A percentile compares a stretch with the other conserved stretches of the same genome.
Conservation (phyloP, 2,888 invertebrate species). For the Osmoderma eremita region DNA sequence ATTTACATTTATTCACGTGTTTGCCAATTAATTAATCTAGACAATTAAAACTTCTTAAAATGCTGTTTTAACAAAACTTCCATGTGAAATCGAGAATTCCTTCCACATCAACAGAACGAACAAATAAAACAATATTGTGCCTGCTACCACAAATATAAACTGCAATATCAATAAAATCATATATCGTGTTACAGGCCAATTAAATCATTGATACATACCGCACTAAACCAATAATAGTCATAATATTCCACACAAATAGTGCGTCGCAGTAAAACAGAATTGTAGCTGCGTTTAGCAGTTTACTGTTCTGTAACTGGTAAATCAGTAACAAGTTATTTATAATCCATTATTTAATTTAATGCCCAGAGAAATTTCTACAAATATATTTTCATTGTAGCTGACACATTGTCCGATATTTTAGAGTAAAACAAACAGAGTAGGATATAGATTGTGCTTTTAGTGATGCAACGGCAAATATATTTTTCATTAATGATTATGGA, state of each 20-base stretch:
- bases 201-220: constrained; percentile 5
- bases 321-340: constrained; percentile 19
- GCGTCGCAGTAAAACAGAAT: constrained; percentile 12
- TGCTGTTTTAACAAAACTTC: too few relatives aligned
- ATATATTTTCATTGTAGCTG: constrained; percentile 3
- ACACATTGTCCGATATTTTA: neutral
- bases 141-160: too few relatives aligned
- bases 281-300: constrained; percentile 3
- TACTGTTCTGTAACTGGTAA: constrained; percentile 11
- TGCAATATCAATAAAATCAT: neutral
- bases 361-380: neutral
- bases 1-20: too few relatives aligned
- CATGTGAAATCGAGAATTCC: too few relatives aligned
- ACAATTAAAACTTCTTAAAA: too few relatives aligned
- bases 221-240: neutral
- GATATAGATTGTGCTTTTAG: neutral
- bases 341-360: constrained; percentile 9
- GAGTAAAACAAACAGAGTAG: neutral
- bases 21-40: neutral
- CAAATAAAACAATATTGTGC: too few relatives aligned
- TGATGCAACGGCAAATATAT: neutral
- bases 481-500: neutral
- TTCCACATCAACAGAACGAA: too few relatives aligned
- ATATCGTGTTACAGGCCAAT: constrained; percentile 10
- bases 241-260: neutral